Percentiles rank a stretch among this genome's conserved stretches.
phyloP scores from a whole-genome alignment of 2,797 vertebrate genomes.

The Acanthiza pusilla region DNA sequence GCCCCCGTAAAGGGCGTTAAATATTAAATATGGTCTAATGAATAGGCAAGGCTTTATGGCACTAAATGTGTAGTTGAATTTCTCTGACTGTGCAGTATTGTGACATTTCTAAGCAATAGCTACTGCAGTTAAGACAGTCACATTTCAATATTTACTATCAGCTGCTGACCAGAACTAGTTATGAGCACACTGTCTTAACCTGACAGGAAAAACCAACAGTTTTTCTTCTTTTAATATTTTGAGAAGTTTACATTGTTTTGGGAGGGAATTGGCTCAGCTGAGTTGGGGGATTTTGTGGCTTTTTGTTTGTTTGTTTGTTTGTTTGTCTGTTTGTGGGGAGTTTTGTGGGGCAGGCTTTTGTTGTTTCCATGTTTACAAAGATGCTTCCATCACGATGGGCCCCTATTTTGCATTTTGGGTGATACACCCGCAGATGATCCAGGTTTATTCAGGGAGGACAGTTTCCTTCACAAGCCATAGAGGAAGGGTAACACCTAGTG shows the following conservation, averaged over 20 bases:
- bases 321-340: neutral
- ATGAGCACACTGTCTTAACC: neutral
- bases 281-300: accelerated
- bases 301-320: neutral
- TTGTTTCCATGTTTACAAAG: neutral
- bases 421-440: neutral
- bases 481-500: constrained; percentile 68
- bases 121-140: neutral
- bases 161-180: neutral
- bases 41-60: neutral
- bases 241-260: neutral
- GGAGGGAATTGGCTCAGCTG: neutral
- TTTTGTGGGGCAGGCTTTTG: accelerated
- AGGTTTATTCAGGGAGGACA: neutral
- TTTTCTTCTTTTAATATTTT: neutral
- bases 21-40: neutral
- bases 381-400: neutral
- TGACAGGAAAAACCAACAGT: neutral
- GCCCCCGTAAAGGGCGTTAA: neutral
- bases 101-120: neutral
- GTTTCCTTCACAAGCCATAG: neutral
- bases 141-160: neutral
- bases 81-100: neutral
- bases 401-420: neutral
- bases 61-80: neutral